A percentile compares a stretch with the other conserved stretches of the same genome.
Evolutionary conservation across 1,140 invertebrate species (phyloP).

Genomic region (Papilio machaon): DNA sequence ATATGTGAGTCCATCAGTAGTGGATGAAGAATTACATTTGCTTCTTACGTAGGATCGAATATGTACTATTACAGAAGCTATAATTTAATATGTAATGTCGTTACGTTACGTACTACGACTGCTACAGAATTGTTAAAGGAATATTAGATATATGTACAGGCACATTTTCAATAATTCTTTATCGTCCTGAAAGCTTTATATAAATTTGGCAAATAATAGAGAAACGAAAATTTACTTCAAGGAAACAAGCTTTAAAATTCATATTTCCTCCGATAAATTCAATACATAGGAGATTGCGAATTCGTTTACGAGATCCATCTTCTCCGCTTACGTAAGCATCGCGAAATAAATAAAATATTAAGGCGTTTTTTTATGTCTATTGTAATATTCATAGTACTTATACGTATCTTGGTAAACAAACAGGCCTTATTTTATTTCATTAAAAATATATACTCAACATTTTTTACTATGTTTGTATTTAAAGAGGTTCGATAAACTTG

Average conservation of each 20-base stretch:
- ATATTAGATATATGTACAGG: too few species aligned
- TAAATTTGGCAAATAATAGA: neutral
- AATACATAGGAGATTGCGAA: constrained; percentile 6
- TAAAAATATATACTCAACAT: too few species aligned
- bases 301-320: constrained; percentile 2
- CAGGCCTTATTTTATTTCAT: neutral
- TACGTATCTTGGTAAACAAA: neutral
- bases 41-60: too few species aligned
- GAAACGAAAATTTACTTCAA: neutral
- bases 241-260: constrained; percentile 17
- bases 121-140: too few species aligned
- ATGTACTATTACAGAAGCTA: too few species aligned
- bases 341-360: constrained; percentile 3
- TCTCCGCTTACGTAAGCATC: neutral
- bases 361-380: neutral
- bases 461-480: neutral
- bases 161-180: neutral
- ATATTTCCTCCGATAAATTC: constrained; percentile 20
- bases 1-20: too few species aligned
- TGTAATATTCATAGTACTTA: neutral
- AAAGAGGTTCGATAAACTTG: neutral
- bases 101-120: too few species aligned
- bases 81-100: too few species aligned
- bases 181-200: neutral
- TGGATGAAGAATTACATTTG: too few species aligned